phyloP scores from a whole-genome alignment of 2,888 invertebrate species.

The Chymomyza caudatula region DNA sequence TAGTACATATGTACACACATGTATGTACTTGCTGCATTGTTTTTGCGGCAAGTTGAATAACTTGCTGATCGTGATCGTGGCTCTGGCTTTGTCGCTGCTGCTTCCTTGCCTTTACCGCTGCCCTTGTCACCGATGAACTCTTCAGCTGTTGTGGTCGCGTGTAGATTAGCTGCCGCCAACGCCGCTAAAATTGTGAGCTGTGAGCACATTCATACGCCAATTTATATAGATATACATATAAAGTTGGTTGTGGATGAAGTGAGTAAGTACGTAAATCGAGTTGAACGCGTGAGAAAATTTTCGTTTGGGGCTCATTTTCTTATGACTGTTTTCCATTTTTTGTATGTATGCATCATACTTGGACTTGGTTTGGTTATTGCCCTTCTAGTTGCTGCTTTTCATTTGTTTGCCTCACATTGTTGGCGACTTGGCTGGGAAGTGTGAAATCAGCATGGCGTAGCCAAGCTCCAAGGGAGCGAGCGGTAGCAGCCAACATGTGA shows the following conservation, averaged over 20 bases:
- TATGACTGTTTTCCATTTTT: constrained; percentile 42
- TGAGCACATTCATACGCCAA: not conserved
- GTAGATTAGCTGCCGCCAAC: constrained; percentile 46
- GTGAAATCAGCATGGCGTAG: constrained; percentile 52
- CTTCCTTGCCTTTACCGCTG: not conserved
- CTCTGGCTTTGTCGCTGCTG: not conserved
- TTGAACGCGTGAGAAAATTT: constrained; percentile 70
- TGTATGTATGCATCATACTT: constrained; percentile 20
- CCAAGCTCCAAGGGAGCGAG: not conserved
- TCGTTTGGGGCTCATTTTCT: constrained; percentile 38
- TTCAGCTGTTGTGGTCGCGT: constrained; percentile 54
- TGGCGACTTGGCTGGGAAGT: constrained; percentile 45
- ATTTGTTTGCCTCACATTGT: constrained; percentile 16
- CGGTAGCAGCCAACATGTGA: constrained; percentile 34
- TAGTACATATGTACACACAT: too few species aligned
- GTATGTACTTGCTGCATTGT: constrained; percentile 15
- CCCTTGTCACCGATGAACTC: not conserved
- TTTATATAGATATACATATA: not conserved
- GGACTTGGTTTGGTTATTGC: constrained; percentile 37
- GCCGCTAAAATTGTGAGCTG: not conserved
- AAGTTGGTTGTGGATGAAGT: not conserved
- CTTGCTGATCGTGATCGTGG: constrained; percentile 24
- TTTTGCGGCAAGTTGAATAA: constrained; percentile 31
- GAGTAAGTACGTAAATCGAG: constrained; percentile 56
- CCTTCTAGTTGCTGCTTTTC: constrained; percentile 51